Evolutionary conservation across 2,113 vertebrate genomes (phyloP).

Genomic region (Datnioides undecimradiatus): DNA sequence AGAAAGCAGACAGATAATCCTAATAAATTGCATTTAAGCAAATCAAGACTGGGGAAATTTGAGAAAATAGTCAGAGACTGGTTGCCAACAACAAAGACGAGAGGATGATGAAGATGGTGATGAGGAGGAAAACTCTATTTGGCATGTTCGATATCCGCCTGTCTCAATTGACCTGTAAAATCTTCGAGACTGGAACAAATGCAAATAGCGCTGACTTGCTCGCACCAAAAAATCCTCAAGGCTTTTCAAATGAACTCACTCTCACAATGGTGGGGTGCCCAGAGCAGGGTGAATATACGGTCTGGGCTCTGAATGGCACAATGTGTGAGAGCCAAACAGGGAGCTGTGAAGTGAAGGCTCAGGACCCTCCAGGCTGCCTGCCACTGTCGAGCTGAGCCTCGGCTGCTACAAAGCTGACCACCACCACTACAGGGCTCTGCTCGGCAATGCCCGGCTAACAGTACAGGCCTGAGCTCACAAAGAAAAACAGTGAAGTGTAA

Average conservation of each 20-base stretch:
- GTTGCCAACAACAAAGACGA: slow-evolving; percentile 24
- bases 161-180: slow-evolving; percentile 89
- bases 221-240: slow-evolving; percentile 84
- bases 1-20: background rate
- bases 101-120: slow-evolving; percentile 41
- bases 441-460: background rate
- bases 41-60: background rate
- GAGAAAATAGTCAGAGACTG: background rate
- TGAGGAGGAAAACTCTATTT: slow-evolving; percentile 44
- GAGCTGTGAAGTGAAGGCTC: slow-evolving; percentile 62
- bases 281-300: slow-evolving; percentile 82
- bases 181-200: slow-evolving; percentile 92
- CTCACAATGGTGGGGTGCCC: slow-evolving; percentile 86
- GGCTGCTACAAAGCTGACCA: slow-evolving; percentile 46
- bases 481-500: background rate
- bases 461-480: background rate
- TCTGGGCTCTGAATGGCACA: slow-evolving; percentile 75
- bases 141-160: slow-evolving; percentile 71
- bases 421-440: background rate
- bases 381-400: slow-evolving; percentile 41
- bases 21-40: background rate
- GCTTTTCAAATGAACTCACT: slow-evolving; percentile 87
- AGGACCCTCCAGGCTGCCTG: slow-evolving; percentile 43
- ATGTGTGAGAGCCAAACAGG: slow-evolving; percentile 79
- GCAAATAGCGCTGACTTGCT: slow-evolving; percentile 90